Percentiles rank a stretch among this genome's conserved stretches.
These are phyloP conservation scores for Deilephila elpenor DNA, from an alignment of 2,888 invertebrate species.

Conservation along the genomic window DNA sequence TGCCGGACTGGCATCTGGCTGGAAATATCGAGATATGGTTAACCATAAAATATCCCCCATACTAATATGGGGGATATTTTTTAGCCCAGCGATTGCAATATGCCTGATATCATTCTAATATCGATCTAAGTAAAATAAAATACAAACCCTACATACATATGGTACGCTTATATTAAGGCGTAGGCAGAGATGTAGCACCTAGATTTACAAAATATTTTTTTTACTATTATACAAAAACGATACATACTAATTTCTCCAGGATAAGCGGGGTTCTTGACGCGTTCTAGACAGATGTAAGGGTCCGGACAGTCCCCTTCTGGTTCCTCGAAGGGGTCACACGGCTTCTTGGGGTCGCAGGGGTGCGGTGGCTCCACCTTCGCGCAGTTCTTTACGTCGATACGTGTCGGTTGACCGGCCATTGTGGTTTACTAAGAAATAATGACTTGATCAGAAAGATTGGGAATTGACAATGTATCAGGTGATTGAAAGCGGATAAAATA, in stretches of 20 bases:
- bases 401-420: not conserved
- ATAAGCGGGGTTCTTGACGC: constrained; percentile 48
- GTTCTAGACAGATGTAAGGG: constrained; percentile 48
- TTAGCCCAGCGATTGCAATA: too few relatives aligned
- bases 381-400: constrained; percentile 47
- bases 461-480: too few relatives aligned
- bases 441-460: too few relatives aligned
- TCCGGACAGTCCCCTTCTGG: constrained; percentile 37
- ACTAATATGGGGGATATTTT: too few relatives aligned
- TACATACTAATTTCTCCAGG: constrained; percentile 44
- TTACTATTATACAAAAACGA: not conserved
- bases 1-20: constrained; percentile 45
- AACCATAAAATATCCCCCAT: too few relatives aligned
- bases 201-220: not conserved
- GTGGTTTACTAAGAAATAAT: not conserved
- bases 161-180: too few relatives aligned
- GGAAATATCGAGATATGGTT: constrained; percentile 31
- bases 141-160: too few relatives aligned
- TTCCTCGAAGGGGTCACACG: constrained; percentile 40
- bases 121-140: too few relatives aligned
- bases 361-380: constrained; percentile 40
- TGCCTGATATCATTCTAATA: too few relatives aligned
- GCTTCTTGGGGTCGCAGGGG: constrained; percentile 45
- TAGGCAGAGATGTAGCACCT: too few relatives aligned
- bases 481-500: too few relatives aligned